phyloP scores from a whole-genome alignment of 2,888 invertebrate genomes.

The Latheticus oryzae region DNA sequence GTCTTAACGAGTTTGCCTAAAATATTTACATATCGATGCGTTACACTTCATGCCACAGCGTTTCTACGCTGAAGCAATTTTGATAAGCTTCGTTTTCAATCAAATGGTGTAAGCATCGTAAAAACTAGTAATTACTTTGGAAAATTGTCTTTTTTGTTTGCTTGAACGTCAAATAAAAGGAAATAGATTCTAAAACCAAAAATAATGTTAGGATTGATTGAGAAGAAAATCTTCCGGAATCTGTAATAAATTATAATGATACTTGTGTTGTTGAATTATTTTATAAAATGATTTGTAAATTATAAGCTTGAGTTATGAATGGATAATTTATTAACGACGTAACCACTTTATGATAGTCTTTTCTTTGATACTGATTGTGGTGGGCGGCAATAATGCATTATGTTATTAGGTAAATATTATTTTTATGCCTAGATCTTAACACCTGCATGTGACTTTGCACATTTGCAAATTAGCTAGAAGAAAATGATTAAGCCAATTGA shows the following conservation, averaged over 20 bases:
- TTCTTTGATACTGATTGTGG: constrained; percentile 25
- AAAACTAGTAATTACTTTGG: constrained; percentile 27
- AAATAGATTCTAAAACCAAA: no score
- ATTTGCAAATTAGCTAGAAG: constrained; percentile 15
- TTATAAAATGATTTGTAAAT: constrained; percentile 35
- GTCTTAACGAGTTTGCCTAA: constrained; percentile 6
- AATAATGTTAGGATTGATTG: constrained; percentile 4
- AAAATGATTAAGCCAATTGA: constrained; percentile 15
- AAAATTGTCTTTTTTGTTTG: constrained; percentile 23
- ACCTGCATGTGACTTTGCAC: constrained; percentile 19
- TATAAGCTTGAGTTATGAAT: constrained; percentile 33
- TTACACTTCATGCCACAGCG: background rate
- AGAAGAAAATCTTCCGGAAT: constrained; percentile 16
- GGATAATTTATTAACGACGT: constrained; percentile 38
- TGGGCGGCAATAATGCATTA: constrained; percentile 36
- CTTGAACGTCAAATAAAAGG: no score
- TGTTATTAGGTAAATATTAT: constrained; percentile 24
- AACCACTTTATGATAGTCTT: constrained; percentile 38
- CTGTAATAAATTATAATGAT: constrained; percentile 20
- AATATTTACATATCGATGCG: constrained; percentile 15
- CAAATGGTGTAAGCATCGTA: constrained; percentile 19
- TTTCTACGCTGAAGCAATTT: background rate
- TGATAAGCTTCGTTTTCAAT: constrained; percentile 1
- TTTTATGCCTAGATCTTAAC: constrained; percentile 20
- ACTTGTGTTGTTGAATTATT: constrained; percentile 24